These are phyloP conservation scores for Ictidomys tridecemlineatus DNA, from an alignment of 2,113 vertebrate genomes.

Conservation along the genomic window DNA sequence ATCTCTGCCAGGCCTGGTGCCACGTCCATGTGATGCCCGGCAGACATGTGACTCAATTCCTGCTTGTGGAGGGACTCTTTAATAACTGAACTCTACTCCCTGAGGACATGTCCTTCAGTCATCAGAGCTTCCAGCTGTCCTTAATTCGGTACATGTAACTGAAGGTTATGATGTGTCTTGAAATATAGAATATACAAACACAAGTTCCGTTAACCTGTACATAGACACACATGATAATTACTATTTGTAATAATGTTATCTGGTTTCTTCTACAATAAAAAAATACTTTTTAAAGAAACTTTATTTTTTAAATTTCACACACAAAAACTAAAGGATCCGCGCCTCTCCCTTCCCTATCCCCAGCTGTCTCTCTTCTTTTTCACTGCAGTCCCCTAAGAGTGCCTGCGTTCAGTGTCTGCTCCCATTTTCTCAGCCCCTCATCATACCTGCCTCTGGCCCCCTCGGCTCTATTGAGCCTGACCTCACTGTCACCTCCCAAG, in stretches of 20 bases:
- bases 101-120: neutral
- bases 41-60: no score
- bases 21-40: neutral
- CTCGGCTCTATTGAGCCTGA: neutral
- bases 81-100: neutral
- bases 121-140: neutral
- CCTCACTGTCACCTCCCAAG: neutral
- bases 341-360: neutral
- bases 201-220: neutral
- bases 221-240: neutral
- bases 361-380: no score
- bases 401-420: neutral
- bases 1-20: neutral
- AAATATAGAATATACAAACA: neutral
- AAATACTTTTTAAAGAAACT: neutral
- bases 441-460: neutral
- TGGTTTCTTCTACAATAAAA: neutral
- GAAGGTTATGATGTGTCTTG: neutral
- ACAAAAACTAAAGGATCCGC: neutral
- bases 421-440: fast-evolving
- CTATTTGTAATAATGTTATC: neutral
- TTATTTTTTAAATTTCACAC: neutral
- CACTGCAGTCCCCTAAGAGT: neutral
- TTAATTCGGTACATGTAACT: neutral
- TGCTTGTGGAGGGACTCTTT: neutral